Conservation (phyloP, 2,113 vertebrate genomes). For the Labrus mixtus region DNA sequence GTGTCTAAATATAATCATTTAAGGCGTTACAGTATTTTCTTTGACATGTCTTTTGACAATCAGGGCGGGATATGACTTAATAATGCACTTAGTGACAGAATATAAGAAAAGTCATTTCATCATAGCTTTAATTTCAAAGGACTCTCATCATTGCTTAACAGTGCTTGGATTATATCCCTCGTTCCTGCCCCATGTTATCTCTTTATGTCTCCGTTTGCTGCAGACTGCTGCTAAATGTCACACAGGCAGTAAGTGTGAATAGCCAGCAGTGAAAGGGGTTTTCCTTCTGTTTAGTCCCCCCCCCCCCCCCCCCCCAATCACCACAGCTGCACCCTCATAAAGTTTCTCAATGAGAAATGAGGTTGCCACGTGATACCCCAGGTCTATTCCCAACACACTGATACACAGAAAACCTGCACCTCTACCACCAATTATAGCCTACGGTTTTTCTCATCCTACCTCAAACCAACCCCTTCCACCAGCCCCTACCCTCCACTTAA, state of each 20-base stretch:
- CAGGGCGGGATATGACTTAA: too few relatives aligned
- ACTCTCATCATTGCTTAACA: not conserved
- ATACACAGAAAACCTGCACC: not conserved
- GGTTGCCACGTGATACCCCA: not conserved
- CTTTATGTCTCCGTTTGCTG: not conserved
- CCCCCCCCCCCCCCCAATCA: too few relatives aligned
- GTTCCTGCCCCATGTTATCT: not conserved
- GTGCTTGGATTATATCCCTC: not conserved
- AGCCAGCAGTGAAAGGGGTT: conserved; percentile 30
- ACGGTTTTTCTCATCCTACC: conserved; percentile 15
- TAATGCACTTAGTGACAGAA: not conserved
- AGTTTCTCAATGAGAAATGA: conserved; percentile 49
- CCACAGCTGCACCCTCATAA: conserved; percentile 30
- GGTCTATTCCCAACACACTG: not conserved
- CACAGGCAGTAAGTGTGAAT: conserved; percentile 1
- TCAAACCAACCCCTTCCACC: conserved; percentile 7
- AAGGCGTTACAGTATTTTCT: conserved; percentile 11
- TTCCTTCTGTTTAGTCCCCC: conserved; percentile 55
- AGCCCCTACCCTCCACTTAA: conserved; percentile 10
- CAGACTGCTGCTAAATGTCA: conserved; percentile 26
- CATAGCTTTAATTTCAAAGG: not conserved
- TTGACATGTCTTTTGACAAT: not conserved
- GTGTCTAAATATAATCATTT: conserved; percentile 46
- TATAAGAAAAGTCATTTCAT: not conserved
- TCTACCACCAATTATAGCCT: conserved; percentile 8